phyloP scores from a whole-genome alignment of 2,888 invertebrate species.

The Lithosia quadra region DNA sequence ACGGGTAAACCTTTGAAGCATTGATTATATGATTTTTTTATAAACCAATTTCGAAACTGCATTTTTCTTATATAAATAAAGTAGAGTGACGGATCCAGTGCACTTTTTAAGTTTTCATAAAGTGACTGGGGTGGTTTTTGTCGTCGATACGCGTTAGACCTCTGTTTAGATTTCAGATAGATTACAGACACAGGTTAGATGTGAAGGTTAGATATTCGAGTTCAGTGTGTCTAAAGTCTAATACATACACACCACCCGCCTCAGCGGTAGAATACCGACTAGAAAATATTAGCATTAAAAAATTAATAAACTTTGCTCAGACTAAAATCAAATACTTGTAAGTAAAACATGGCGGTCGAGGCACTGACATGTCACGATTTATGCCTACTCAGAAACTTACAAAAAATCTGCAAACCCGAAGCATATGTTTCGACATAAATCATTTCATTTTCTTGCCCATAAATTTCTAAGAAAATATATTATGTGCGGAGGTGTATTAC shows the following conservation, averaged over 20 bases:
- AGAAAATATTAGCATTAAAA: background rate
- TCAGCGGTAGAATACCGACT: too few species aligned
- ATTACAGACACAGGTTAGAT: too few species aligned
- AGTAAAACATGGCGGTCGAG: conserved; percentile 2
- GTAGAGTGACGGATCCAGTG: too few species aligned
- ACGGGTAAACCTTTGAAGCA: too few species aligned
- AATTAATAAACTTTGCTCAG: conserved; percentile 7
- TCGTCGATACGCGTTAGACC: too few species aligned
- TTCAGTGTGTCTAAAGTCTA: background rate
- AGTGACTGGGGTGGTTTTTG: background rate
- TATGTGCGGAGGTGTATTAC: conserved; percentile 2
- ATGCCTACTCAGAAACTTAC: conserved; percentile 13
- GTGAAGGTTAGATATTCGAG: background rate
- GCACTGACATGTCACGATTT: conserved; percentile 11
- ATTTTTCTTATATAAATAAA: background rate
- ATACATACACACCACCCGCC: too few species aligned
- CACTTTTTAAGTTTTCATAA: background rate
- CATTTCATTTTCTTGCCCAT: conserved; percentile 9
- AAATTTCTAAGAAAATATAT: conserved; percentile 6
- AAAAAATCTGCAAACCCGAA: conserved; percentile 11
- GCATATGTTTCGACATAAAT: conserved; percentile 18
- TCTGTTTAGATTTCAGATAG: too few species aligned
- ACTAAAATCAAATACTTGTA: conserved; percentile 7
- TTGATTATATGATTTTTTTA: too few species aligned
- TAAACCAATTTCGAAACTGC: background rate